Evolutionary conservation across 2,797 vertebrate species (phyloP).

Genomic region (Pogoniulus pusillus): DNA sequence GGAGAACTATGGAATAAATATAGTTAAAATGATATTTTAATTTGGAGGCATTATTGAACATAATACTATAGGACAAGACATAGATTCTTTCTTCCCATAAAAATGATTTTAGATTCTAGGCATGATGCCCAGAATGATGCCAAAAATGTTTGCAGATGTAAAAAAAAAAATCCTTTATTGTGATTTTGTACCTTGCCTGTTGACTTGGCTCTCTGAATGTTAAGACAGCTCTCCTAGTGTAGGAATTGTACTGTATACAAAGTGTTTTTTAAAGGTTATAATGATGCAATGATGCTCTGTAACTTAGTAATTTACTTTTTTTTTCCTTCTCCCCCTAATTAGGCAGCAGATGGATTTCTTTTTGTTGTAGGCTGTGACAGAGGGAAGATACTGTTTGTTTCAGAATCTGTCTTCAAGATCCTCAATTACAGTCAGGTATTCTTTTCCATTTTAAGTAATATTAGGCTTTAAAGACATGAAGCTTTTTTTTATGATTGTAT

Average conservation of each 20-base stretch:
- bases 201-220: conserved; percentile 25
- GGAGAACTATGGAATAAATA: neutral
- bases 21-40: conserved; percentile 7
- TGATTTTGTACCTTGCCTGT: conserved; percentile 16
- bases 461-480: neutral
- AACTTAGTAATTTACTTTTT: conserved; percentile 50
- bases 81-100: conserved; percentile 1
- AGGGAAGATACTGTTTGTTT: conserved; percentile 98
- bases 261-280: conserved; percentile 26
- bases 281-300: neutral
- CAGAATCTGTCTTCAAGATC: conserved; percentile 98
- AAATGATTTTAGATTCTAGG: conserved; percentile 33
- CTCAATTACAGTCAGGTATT: conserved; percentile 98
- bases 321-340: neutral
- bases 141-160: conserved; percentile 13
- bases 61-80: conserved; percentile 16
- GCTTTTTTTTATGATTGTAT: neutral
- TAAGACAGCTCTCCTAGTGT: neutral
- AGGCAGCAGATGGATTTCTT: conserved; percentile 98
- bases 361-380: conserved; percentile 99
- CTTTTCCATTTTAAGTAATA: neutral
- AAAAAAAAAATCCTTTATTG: neutral
- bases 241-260: neutral
- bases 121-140: neutral
- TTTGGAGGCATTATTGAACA: conserved; percentile 6